A percentile compares a stretch with the other conserved stretches of the same genome.
These are phyloP conservation scores for Lissocephala sabroskyi DNA, from an alignment of 2,888 invertebrate genomes.

Conservation along the genomic window DNA sequence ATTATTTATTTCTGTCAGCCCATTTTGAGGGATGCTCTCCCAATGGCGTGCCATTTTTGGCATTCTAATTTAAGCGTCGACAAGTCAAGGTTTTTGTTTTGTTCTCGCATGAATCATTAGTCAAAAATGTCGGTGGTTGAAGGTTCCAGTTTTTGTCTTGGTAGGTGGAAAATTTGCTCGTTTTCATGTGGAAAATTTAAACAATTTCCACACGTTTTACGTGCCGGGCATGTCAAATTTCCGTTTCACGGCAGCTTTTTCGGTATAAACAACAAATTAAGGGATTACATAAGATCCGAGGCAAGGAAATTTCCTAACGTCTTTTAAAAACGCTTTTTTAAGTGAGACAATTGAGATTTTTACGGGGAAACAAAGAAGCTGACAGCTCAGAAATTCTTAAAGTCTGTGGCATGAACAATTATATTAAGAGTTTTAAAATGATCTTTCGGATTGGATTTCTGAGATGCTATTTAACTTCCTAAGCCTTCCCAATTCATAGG, in stretches of 20 bases:
- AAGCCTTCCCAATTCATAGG: no score
- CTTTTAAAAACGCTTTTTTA: no score
- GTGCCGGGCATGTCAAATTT: not conserved
- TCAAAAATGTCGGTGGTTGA: conserved; percentile 12
- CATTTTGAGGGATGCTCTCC: conserved; percentile 17
- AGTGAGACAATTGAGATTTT: no score
- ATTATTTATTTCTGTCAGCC: conserved; percentile 31
- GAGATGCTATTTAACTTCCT: no score
- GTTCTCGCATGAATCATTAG: conserved; percentile 17
- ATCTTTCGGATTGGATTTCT: no score
- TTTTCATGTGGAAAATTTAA: conserved; percentile 1
- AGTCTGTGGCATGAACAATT: no score
- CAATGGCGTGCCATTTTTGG: conserved; percentile 8
- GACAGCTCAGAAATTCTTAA: no score
- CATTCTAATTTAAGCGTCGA: conserved; percentile 28
- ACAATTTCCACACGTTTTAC: not conserved
- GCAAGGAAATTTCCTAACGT: no score
- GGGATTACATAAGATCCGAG: no score
- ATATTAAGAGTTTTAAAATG: no score
- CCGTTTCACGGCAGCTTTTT: no score
- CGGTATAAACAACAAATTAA: no score
- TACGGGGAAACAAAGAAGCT: conserved; percentile 12
- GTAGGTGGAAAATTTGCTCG: not conserved
- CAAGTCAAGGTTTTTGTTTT: conserved; percentile 10
- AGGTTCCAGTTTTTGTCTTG: not conserved